phyloP scores from a whole-genome alignment of 2,113 vertebrate species.

The Lipotes vexillifer region DNA sequence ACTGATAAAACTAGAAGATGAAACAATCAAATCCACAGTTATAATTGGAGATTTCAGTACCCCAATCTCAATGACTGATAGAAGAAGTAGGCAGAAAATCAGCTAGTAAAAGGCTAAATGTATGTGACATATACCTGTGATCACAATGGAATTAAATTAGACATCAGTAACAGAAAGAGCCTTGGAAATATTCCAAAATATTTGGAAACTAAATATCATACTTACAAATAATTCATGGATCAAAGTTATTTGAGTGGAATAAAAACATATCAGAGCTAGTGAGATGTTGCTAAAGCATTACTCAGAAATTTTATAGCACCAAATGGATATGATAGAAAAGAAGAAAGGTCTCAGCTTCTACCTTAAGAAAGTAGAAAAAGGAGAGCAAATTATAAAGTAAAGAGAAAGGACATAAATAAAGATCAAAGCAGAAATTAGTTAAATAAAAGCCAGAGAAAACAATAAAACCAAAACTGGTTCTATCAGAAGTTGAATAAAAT shows the following conservation, averaged over 20 bases:
- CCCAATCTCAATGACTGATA: background rate
- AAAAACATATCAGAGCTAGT: background rate
- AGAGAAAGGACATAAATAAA: background rate
- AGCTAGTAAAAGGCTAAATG: background rate
- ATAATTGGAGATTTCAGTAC: background rate
- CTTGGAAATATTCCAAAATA: background rate
- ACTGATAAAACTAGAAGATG: background rate
- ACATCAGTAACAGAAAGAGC: background rate
- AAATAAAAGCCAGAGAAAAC: background rate
- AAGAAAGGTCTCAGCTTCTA: background rate
- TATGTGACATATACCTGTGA: background rate
- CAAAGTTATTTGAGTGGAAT: background rate
- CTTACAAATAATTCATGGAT: background rate
- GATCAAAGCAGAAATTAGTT: background rate
- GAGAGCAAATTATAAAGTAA: background rate
- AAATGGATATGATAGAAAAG: background rate
- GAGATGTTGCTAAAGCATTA: background rate
- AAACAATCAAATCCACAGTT: background rate
- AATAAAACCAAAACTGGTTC: background rate
- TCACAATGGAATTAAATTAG: background rate
- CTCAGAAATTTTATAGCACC: background rate
- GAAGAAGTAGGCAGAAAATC: background rate
- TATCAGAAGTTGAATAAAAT: background rate
- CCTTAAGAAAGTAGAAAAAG: background rate
- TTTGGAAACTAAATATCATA: constrained; percentile 6